phyloP scores from a whole-genome alignment of 2,113 vertebrate genomes.

The Sturnus vulgaris region DNA sequence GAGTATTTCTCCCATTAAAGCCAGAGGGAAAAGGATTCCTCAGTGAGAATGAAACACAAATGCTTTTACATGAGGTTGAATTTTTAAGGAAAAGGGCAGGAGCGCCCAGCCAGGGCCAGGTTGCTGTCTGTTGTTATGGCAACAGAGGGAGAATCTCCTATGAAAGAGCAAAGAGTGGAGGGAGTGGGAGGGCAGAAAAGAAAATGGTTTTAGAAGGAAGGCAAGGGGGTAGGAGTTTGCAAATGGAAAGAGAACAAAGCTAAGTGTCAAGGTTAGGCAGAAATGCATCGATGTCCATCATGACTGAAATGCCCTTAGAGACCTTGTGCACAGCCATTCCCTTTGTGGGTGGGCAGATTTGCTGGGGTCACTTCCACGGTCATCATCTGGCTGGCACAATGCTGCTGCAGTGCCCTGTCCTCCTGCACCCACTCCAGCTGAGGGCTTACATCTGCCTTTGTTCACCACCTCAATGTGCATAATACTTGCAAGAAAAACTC shows the following conservation, averaged over 20 bases:
- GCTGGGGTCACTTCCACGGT: neutral
- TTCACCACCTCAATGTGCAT: neutral
- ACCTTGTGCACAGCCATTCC: neutral
- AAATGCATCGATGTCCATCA: neutral
- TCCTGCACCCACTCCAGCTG: neutral
- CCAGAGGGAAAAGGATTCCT: neutral
- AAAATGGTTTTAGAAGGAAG: neutral
- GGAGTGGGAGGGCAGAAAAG: neutral
- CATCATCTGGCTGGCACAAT: neutral
- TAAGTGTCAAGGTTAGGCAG: neutral
- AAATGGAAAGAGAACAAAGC: neutral
- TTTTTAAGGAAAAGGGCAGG: constrained; percentile 45
- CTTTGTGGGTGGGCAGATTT: neutral
- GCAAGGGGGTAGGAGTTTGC: neutral
- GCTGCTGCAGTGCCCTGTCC: rapidly evolving
- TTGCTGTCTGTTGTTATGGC: constrained; percentile 49
- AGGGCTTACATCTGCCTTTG: neutral
- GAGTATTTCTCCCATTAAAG: neutral
- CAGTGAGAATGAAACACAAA: neutral
- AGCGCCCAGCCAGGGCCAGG: constrained; percentile 2
- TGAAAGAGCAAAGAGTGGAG: neutral
- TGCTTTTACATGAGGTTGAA: neutral
- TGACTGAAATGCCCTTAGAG: neutral
- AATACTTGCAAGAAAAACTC: neutral
- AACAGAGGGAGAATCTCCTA: neutral